These are phyloP conservation scores for Oreochromis spilurus DNA, from an alignment of 2,113 vertebrate species.

Conservation along the genomic window DNA sequence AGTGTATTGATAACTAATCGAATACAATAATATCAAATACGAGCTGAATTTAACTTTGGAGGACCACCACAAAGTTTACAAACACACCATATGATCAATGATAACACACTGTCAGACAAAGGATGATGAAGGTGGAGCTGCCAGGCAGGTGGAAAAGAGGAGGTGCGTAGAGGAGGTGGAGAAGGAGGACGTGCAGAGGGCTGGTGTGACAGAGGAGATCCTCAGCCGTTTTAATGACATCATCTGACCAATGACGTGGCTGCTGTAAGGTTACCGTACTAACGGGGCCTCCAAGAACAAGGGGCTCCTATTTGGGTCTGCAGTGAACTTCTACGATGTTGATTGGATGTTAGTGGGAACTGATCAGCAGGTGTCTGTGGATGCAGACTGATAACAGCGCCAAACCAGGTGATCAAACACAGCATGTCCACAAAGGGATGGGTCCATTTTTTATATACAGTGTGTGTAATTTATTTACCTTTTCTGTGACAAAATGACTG, in stretches of 20 bases:
- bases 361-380: background rate
- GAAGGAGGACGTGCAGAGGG: background rate
- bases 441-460: background rate
- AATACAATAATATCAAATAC: background rate
- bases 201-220: background rate
- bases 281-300: background rate
- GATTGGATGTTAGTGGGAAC: background rate
- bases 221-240: background rate
- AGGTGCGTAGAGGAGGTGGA: background rate
- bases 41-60: background rate
- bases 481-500: background rate
- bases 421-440: background rate
- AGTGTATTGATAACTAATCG: background rate
- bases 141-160: background rate
- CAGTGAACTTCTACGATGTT: background rate
- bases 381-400: background rate
- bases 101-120: background rate
- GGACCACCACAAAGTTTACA: background rate
- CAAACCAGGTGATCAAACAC: background rate
- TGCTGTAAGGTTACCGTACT: background rate
- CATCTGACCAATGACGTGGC: background rate
- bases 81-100: background rate
- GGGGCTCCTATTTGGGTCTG: background rate
- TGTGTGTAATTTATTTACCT: background rate
- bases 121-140: background rate